These are phyloP conservation scores for Podarcis lilfordi DNA, from an alignment of 2,797 vertebrate species.

Conservation along the genomic window DNA sequence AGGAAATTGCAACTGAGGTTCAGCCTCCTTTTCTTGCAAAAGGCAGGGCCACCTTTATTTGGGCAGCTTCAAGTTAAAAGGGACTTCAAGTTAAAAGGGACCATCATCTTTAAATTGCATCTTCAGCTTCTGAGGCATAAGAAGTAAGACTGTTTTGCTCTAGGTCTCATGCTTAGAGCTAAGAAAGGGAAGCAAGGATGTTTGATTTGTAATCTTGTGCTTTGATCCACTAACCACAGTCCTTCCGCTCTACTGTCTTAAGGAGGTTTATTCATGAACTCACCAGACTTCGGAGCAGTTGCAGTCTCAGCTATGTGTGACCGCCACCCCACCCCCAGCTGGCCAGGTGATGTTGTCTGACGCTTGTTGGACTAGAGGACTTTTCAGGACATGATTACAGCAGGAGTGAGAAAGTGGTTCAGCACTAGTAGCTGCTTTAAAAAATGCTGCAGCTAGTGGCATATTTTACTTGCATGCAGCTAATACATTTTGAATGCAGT, in stretches of 20 bases:
- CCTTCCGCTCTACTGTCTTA: accelerated
- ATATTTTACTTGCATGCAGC: background rate
- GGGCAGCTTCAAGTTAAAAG: background rate
- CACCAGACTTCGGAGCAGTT: background rate
- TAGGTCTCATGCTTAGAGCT: background rate
- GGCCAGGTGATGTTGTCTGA: too few relatives aligned
- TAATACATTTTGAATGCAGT: background rate
- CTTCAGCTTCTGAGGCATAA: background rate
- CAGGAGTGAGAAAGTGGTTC: background rate
- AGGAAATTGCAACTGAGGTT: background rate
- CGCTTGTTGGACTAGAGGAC: background rate
- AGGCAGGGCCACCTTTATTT: background rate
- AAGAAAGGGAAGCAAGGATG: background rate
- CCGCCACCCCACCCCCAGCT: too few relatives aligned
- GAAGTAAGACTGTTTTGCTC: background rate
- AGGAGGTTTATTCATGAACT: background rate
- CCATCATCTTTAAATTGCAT: background rate
- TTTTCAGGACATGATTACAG: background rate
- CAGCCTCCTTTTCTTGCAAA: background rate
- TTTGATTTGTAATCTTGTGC: background rate
- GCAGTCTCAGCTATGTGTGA: background rate
- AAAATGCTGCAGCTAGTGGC: background rate
- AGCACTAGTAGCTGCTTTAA: too few relatives aligned
- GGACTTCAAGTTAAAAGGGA: background rate
- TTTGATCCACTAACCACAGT: background rate